phyloP scores from a whole-genome alignment of 2,113 vertebrate species.

The Crotalus horridus region DNA sequence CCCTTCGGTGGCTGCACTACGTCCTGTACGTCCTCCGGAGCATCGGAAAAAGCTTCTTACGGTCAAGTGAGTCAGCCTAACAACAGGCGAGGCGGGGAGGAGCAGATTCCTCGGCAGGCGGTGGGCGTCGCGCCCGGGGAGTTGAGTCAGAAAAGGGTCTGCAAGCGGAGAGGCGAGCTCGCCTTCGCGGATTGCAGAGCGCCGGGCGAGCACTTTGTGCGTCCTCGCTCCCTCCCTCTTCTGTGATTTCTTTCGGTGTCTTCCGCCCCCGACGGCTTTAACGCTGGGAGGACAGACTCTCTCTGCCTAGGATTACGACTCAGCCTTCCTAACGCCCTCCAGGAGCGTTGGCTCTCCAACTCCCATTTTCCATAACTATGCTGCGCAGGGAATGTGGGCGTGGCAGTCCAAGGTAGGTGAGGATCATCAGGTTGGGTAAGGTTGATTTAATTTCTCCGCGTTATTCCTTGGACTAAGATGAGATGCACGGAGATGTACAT shows the following conservation, averaged over 20 bases:
- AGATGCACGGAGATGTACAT: neutral
- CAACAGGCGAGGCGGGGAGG: neutral
- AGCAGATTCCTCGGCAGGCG: neutral
- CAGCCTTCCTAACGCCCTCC: neutral
- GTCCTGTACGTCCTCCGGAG: neutral
- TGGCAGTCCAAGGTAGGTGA: neutral
- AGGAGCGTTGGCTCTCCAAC: neutral
- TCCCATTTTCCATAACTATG: neutral
- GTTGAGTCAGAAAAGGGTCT: neutral
- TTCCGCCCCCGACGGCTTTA: neutral
- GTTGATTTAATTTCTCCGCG: neutral
- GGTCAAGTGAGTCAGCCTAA: neutral
- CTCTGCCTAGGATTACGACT: neutral
- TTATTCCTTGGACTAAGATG: neutral
- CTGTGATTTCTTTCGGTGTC: neutral
- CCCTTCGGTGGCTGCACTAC: neutral
- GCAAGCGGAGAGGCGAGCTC: neutral
- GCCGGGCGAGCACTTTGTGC: neutral
- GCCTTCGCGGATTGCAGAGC: neutral
- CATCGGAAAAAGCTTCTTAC: neutral
- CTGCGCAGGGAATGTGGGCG: neutral
- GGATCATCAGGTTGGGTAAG: neutral
- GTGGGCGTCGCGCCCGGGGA: neutral
- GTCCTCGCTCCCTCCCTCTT: neutral
- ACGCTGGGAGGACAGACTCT: neutral